Percentiles rank a stretch among this genome's conserved stretches.
Conservation (phyloP, 2,888 invertebrate genomes). For the Operophtera brumata region DNA sequence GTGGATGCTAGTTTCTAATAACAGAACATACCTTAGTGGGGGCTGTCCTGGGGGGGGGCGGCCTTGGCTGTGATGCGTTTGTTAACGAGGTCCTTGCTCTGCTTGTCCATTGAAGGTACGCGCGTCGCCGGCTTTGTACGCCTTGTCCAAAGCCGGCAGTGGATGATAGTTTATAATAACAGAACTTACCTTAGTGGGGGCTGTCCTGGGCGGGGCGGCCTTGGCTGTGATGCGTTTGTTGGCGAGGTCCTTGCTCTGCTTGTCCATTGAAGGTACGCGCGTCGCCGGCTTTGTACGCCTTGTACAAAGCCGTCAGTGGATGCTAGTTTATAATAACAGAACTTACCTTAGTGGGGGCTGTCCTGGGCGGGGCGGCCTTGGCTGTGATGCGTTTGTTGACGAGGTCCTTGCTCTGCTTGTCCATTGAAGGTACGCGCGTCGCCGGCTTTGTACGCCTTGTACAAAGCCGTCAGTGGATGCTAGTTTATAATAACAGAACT, state of each 20-base stretch:
- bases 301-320: too few relatives aligned
- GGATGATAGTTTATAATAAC: too few relatives aligned
- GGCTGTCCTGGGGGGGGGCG: conserved; percentile 68
- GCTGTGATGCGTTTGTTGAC: conserved; percentile 85
- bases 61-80: too few relatives aligned
- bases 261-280: conserved; percentile 61
- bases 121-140: too few relatives aligned
- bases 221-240: conserved; percentile 84
- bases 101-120: too few relatives aligned
- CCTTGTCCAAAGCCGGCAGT: too few relatives aligned
- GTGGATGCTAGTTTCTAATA: too few relatives aligned
- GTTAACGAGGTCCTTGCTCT: too few relatives aligned
- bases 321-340: too few relatives aligned
- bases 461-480: too few relatives aligned
- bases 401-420: conserved; percentile 85
- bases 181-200: conserved; percentile 58
- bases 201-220: conserved; percentile 70
- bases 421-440: conserved; percentile 50
- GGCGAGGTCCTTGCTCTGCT: conserved; percentile 85
- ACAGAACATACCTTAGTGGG: conserved; percentile 59
- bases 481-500: background rate
- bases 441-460: too few relatives aligned
- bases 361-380: conserved; percentile 70
- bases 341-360: conserved; percentile 60
- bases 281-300: too few relatives aligned